Evolutionary conservation across 2,888 invertebrate species (phyloP), one percentile per base, ranked within the genome.

Genomic region (Disparrhopalites patrizii): DNA sequence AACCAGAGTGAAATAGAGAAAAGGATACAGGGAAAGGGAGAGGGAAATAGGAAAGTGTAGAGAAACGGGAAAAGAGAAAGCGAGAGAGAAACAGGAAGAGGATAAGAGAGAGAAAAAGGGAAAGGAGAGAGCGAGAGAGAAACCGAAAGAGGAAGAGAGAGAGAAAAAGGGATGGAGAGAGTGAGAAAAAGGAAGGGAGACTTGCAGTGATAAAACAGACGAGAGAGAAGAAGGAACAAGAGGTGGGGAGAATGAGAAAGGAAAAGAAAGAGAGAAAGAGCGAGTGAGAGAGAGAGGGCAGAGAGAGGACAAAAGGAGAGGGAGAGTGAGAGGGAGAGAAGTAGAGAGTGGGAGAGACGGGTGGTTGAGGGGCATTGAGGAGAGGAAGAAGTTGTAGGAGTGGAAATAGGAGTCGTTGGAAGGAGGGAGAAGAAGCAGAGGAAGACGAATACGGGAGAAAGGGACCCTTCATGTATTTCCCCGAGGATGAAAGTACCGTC

Each of bases 401-500:
- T 36, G 38, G 15, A 15, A 47, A 47, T n/a, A 47, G 7, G n/a
- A 10, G 50, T 47, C 7, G 7, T 8, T 18, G 50, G 7, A 8
- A 7, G n/a, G n/a, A n/a, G n/a, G 23, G 50, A 47, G n/a, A n/a
- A 20, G 54, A 28, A 7, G 7, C 54, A 30, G 8, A 28, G 58
- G 36, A 36, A 25, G 15, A 33, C 27, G 58, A 20, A 43, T 40
- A 58, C 43, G 68, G 68, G 70, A 69, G 64, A 66, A 67, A 64
- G 69, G 70, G 72, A 68, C 70, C 73, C 70, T 72, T 70, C 70
- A 67, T 68, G 71, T 71, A 72, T 72, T 72, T 72, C 74, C 72
- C 72, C 65, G 50, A 71, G 74, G 73, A 71, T 67, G 66, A 56
- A 62, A 69, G 70, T 71, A 68, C 71, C 70, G 70, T 69, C 72